Evolutionary conservation across 1,140 invertebrate genomes (phyloP).

Genomic region (Solenopsis invicta): DNA sequence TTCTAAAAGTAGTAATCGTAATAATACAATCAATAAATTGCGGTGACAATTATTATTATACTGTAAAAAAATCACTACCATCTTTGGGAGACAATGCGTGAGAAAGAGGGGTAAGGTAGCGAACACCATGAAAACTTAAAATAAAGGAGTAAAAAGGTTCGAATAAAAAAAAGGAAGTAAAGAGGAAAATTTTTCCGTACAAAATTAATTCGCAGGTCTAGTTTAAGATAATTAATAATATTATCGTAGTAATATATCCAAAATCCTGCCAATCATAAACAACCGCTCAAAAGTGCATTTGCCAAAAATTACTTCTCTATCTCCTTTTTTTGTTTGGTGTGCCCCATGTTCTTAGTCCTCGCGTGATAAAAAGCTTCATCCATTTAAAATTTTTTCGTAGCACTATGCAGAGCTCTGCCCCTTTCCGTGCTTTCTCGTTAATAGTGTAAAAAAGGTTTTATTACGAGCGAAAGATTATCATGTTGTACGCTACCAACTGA

Average conservation of each 20-base stretch:
- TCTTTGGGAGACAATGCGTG: constrained; percentile 81
- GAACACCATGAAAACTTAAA: constrained; percentile 26
- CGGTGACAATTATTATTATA: constrained; percentile 68
- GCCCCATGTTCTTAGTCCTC: constrained; percentile 51
- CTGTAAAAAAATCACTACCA: constrained; percentile 77
- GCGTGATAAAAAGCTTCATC: constrained; percentile 65
- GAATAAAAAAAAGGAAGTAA: constrained; percentile 19
- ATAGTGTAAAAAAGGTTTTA: constrained; percentile 49
- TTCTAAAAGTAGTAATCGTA: constrained; percentile 72
- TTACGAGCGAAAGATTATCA: background rate
- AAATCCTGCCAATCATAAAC: constrained; percentile 68
- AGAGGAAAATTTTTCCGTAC: constrained; percentile 62
- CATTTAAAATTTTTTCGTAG: constrained; percentile 80
- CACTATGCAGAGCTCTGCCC: constrained; percentile 68
- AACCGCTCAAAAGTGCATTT: constrained; percentile 64
- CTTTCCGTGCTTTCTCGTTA: constrained; percentile 55
- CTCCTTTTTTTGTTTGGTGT: constrained; percentile 42
- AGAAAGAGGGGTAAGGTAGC: constrained; percentile 59
- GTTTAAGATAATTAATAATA: constrained; percentile 70
- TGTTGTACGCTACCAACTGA: constrained; percentile 16
- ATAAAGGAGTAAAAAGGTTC: constrained; percentile 5
- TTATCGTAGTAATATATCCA: constrained; percentile 70
- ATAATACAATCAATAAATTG: constrained; percentile 72
- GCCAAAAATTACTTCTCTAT: constrained; percentile 45
- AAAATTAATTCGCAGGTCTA: constrained; percentile 73